phyloP scores from a whole-genome alignment of 2,113 vertebrate species.

The Aix galericulata region DNA sequence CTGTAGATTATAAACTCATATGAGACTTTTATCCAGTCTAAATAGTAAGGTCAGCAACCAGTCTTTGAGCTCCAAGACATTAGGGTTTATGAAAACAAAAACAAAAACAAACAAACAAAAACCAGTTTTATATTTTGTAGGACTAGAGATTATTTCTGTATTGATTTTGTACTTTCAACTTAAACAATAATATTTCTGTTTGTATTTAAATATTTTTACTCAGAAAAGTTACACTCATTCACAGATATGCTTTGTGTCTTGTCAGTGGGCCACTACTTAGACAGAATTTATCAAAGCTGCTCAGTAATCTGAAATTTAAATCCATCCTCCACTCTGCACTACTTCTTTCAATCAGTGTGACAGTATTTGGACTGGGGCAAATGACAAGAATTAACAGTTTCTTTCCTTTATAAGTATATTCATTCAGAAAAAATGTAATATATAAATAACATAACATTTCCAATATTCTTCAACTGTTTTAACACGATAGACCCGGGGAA shows the following conservation, averaged over 20 bases:
- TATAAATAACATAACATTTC: not conserved
- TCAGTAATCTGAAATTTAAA: slow-evolving; percentile 32
- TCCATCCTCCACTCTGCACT: not conserved
- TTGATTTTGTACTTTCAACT: not conserved
- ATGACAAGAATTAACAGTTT: slow-evolving; percentile 24
- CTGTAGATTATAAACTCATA: not conserved
- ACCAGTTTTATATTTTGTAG: not conserved
- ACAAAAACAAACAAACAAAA: no score
- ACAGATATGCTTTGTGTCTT: not conserved
- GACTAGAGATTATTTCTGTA: not conserved
- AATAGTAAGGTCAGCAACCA: not conserved
- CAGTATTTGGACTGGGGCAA: slow-evolving; percentile 56
- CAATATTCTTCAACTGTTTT: not conserved
- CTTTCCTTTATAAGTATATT: not conserved
- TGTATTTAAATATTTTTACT: not conserved
- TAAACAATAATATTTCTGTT: not conserved
- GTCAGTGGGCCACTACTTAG: not conserved
- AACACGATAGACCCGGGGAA: not conserved
- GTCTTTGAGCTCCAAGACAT: not conserved
- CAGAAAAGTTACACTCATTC: not conserved
- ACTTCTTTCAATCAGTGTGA: slow-evolving; percentile 62
- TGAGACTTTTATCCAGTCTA: not conserved
- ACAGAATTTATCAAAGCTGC: slow-evolving; percentile 24
- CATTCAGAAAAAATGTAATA: not conserved
- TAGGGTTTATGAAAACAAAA: not conserved